These are phyloP conservation scores for Brachyopa scutellaris DNA, from an alignment of 2,888 invertebrate genomes.

Conservation along the genomic window DNA sequence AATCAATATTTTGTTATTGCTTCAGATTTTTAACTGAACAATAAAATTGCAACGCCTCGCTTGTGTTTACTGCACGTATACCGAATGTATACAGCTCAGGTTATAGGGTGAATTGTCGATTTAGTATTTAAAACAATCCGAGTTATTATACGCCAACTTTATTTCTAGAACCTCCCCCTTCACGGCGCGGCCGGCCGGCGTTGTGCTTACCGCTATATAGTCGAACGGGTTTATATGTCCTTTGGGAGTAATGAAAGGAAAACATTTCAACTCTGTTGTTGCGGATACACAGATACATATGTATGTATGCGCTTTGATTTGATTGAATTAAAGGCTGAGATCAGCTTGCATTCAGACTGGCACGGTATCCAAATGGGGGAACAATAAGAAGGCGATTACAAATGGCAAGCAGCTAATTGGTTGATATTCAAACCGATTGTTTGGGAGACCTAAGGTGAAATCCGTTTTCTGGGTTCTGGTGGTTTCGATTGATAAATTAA, in stretches of 20 bases:
- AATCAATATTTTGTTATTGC: conserved; percentile 63
- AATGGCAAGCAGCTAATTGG: conserved; percentile 56
- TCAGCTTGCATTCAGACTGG: conserved; percentile 25
- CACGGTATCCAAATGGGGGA: conserved; percentile 26
- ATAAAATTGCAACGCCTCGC: conserved; percentile 25
- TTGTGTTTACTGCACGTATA: conserved; percentile 1
- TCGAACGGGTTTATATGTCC: conserved; percentile 10
- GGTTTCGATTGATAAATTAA: too few relatives aligned
- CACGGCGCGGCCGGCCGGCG: too few relatives aligned
- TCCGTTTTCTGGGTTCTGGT: background rate
- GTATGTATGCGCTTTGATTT: background rate
- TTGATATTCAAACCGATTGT: conserved; percentile 46
- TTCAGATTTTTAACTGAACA: conserved; percentile 12
- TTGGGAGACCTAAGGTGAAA: background rate
- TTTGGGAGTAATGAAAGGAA: background rate
- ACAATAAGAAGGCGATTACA: conserved; percentile 62
- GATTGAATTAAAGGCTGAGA: conserved; percentile 9
- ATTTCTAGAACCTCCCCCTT: background rate
- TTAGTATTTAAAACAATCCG: conserved; percentile 56
- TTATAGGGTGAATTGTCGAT: conserved; percentile 29
- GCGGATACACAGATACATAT: conserved; percentile 10
- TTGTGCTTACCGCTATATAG: too few relatives aligned
- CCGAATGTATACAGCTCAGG: conserved; percentile 35
- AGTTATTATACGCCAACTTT: conserved; percentile 62
- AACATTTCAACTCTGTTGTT: conserved; percentile 22